Conservation (phyloP, 2,888 invertebrate species). For the Parnassius smintheus region DNA sequence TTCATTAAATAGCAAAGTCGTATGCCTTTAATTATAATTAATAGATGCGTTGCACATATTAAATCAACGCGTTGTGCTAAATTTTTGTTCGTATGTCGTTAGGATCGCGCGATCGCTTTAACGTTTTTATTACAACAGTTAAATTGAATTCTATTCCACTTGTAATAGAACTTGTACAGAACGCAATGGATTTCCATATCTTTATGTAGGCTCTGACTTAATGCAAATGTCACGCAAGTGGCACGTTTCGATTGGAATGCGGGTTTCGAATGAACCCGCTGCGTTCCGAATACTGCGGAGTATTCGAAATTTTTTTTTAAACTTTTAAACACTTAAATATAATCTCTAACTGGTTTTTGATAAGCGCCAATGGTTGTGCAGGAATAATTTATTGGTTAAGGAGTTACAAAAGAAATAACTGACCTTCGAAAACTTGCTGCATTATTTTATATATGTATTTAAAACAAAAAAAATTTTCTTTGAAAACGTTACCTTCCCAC, state of each 20-base stretch:
- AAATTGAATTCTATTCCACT: slow-evolving; percentile 30
- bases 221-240: slow-evolving; percentile 64
- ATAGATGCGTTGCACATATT: slow-evolving; percentile 14
- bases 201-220: slow-evolving; percentile 40
- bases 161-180: slow-evolving; percentile 31
- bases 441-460: background rate
- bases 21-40: slow-evolving; percentile 16
- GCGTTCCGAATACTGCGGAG: slow-evolving; percentile 47
- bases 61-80: slow-evolving; percentile 13
- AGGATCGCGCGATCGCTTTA: slow-evolving; percentile 4
- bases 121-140: background rate
- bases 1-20: slow-evolving; percentile 10
- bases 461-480: too few relatives aligned
- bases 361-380: slow-evolving; percentile 27
- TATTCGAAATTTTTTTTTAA: slow-evolving; percentile 27
- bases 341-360: slow-evolving; percentile 29
- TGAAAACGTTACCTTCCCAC: too few relatives aligned
- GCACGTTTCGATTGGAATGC: slow-evolving; percentile 60
- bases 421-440: slow-evolving; percentile 40
- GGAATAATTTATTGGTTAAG: slow-evolving; percentile 13
- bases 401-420: slow-evolving; percentile 47
- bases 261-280: slow-evolving; percentile 46
- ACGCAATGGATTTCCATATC: slow-evolving; percentile 32
- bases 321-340: slow-evolving; percentile 32
- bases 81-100: slow-evolving; percentile 16